Evolutionary conservation across 2,888 invertebrate species (phyloP).

Genomic region (Athalia circularis): DNA sequence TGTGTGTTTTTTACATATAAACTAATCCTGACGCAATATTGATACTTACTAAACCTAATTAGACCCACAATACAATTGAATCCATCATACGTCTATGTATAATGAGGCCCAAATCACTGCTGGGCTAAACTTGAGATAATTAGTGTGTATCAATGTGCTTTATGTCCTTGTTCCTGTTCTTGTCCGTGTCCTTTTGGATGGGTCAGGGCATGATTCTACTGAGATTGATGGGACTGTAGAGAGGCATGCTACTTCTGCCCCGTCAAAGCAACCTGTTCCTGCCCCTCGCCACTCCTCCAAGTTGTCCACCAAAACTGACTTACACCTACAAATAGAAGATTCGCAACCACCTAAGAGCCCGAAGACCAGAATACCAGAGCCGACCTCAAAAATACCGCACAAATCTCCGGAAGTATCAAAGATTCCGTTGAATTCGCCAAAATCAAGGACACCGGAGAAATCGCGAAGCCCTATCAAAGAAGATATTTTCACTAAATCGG

Average conservation of each 20-base stretch:
- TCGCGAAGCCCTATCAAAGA: constrained; percentile 25
- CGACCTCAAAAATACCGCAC: constrained; percentile 48
- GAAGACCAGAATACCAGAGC: constrained; percentile 59
- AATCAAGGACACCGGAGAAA: constrained; percentile 30
- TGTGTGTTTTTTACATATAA: constrained; percentile 62
- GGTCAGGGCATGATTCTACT: constrained; percentile 74
- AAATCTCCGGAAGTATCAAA: constrained; percentile 31
- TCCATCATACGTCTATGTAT: constrained; percentile 54
- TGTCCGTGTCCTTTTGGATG: constrained; percentile 74
- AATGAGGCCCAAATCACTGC: constrained; percentile 63
- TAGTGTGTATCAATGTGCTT: constrained; percentile 75
- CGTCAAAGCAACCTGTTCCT: constrained; percentile 72
- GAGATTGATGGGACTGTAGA: constrained; percentile 74
- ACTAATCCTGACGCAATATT: constrained; percentile 69
- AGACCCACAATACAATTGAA: constrained; percentile 46
- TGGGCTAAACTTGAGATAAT: constrained; percentile 69
- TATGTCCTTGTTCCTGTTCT: constrained; percentile 74
- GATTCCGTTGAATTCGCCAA: constrained; percentile 13
- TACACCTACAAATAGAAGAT: constrained; percentile 66
- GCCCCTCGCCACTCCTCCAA: constrained; percentile 68
- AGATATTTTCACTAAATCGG: neutral
- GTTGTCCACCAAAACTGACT: constrained; percentile 65
- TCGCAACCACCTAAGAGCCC: constrained; percentile 52
- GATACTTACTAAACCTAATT: constrained; percentile 65
- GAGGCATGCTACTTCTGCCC: constrained; percentile 73